Conservation (phyloP, 2,113 vertebrate genomes). For the Cheilinus undulatus region DNA sequence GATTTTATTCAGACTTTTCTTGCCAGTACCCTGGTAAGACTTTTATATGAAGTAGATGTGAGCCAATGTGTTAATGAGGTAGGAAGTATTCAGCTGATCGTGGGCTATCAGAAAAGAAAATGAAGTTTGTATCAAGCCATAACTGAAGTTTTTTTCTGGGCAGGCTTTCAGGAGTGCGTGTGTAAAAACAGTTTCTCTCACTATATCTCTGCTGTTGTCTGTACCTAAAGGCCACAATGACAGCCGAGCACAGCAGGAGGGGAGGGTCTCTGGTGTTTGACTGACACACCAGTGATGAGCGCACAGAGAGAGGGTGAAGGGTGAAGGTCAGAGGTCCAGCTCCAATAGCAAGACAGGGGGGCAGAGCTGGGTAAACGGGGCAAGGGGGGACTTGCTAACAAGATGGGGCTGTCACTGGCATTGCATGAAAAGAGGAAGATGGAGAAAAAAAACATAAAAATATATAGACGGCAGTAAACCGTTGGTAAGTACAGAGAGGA, state of each 20-base stretch:
- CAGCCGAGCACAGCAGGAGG: conserved; percentile 57
- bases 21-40: no score
- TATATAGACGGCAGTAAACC: not conserved
- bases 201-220: conserved; percentile 46
- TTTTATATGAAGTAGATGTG: no score
- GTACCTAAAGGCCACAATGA: conserved; percentile 54
- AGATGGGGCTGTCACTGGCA: conserved; percentile 16
- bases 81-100: not conserved
- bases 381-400: conserved; percentile 57
- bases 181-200: conserved; percentile 3
- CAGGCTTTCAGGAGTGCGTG: no score
- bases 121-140: no score
- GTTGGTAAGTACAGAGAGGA: not conserved
- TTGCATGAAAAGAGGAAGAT: conserved; percentile 4
- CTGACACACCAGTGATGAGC: conserved; percentile 72
- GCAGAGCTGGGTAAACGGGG: conserved; percentile 19
- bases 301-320: conserved; percentile 68
- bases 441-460: not conserved
- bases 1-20: no score
- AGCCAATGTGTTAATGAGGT: no score
- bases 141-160: no score
- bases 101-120: no score
- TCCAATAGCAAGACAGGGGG: conserved; percentile 53
- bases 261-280: conserved; percentile 68
- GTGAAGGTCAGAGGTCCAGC: conserved; percentile 72